Evolutionary conservation across 2,888 invertebrate genomes (phyloP).

Genomic region (Apeira syringaria): DNA sequence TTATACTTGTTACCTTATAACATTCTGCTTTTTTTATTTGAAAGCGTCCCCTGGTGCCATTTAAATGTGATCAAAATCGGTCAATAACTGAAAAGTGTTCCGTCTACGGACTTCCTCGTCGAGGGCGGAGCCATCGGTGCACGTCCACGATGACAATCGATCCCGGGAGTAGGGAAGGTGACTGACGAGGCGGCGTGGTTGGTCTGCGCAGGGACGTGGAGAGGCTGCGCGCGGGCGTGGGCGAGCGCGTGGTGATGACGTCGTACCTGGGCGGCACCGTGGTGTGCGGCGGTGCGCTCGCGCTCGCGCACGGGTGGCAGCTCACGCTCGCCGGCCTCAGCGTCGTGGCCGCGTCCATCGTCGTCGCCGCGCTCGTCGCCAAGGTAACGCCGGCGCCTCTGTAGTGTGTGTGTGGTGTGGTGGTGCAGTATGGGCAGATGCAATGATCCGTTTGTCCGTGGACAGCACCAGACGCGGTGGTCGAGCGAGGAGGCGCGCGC

Average conservation of each 20-base stretch:
- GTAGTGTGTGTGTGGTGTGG: too few species aligned
- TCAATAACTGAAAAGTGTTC: too few species aligned
- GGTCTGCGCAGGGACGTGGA: slow-evolving; percentile 85
- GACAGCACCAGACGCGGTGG: slow-evolving; percentile 84
- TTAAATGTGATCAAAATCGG: too few species aligned
- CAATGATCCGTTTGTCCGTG: background rate
- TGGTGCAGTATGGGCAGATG: too few species aligned
- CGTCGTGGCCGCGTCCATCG: slow-evolving; percentile 89
- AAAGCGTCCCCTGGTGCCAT: too few species aligned
- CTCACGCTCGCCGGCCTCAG: slow-evolving; percentile 90
- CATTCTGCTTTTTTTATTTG: too few species aligned
- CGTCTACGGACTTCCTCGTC: too few species aligned
- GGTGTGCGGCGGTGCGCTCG: slow-evolving; percentile 85
- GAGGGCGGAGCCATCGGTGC: too few species aligned
- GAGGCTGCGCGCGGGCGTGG: slow-evolving; percentile 91
- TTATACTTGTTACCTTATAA: too few species aligned
- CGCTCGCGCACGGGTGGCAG: slow-evolving; percentile 92
- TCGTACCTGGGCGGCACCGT: slow-evolving; percentile 88
- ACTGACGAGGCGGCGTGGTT: background rate
- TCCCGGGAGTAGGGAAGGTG: too few species aligned
- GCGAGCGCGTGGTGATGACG: slow-evolving; percentile 91
- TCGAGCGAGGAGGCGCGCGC: slow-evolving; percentile 84
- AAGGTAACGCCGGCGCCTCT: slow-evolving; percentile 82
- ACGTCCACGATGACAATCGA: too few species aligned
- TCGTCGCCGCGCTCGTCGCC: slow-evolving; percentile 87